Conservation (phyloP, 1,140 invertebrate genomes). For the Drosophila kanapiae region DNA sequence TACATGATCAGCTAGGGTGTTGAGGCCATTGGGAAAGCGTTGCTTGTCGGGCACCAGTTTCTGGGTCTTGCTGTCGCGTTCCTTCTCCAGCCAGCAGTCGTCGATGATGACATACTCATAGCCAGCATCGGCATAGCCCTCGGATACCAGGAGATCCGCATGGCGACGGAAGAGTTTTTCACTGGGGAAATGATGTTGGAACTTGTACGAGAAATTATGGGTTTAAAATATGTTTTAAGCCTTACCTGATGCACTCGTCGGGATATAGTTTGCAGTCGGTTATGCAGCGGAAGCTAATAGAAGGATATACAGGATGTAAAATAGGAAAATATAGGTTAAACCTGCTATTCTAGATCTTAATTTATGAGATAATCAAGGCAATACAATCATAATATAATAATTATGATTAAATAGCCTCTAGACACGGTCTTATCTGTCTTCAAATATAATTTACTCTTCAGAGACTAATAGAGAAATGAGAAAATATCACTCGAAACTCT, state of each 20-base stretch:
- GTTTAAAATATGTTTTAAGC: background rate
- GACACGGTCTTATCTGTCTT: background rate
- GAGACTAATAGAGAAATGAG: background rate
- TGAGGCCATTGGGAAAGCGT: slow-evolving; percentile 94
- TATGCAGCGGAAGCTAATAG: slow-evolving; percentile 92
- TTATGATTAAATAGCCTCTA: background rate
- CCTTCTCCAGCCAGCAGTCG: slow-evolving; percentile 93
- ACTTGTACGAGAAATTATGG: background rate
- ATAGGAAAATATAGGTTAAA: too few species aligned
- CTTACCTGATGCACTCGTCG: slow-evolving; percentile 95
- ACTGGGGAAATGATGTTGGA: slow-evolving; percentile 86
- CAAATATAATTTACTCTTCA: background rate
- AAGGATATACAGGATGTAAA: background rate
- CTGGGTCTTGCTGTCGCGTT: slow-evolving; percentile 88
- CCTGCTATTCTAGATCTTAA: background rate
- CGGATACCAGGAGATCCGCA: slow-evolving; percentile 91
- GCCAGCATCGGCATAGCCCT: slow-evolving; percentile 92
- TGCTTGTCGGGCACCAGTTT: slow-evolving; percentile 90
- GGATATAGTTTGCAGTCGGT: slow-evolving; percentile 97
- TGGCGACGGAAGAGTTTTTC: slow-evolving; percentile 92
- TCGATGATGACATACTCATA: slow-evolving; percentile 95
- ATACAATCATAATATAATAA: background rate
- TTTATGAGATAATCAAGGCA: background rate
- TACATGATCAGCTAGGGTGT: slow-evolving; percentile 93
- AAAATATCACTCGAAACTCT: background rate